Evolutionary conservation across 2,888 invertebrate species (phyloP), one percentile per base, ranked within the genome.

Genomic region (Alloscopus bannaensis): DNA sequence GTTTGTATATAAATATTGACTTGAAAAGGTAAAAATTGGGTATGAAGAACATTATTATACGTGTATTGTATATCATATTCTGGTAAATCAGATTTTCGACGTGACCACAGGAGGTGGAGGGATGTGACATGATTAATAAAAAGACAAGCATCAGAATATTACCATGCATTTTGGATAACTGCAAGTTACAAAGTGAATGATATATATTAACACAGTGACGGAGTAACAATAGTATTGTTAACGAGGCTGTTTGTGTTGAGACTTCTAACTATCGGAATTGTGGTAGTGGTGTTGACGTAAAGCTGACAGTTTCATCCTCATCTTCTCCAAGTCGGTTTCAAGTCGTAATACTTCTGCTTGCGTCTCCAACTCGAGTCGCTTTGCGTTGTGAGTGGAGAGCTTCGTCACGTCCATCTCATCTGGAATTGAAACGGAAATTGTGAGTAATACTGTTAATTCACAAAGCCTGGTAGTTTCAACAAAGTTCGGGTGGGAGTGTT

Each of bases 301-400:
- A 78, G 96, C 94, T 28, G 96, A 92, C 84, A 99, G 90, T 83
- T 93, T 91, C 83, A 93, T 91, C 82, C 99, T 91, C 90, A 99
- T 98, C 84, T 93, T 94, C 87, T 96, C 95, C 83, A 99, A 90
- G 71, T 94, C 93, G 83, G 94, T 94, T 88, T 99, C 98, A 85
- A 98, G 90, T 89, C 98, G 97, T 84, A 99, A 90, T 78, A 98
- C 95, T 87, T 95, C 93, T 52, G 98, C 97, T 89, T 98, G 98
- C 84, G 96, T 94, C 89, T 99, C 98, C 96, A 99, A 98, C 91
- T 99, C 99, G 86, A 96, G 90, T 42, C 95, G 93, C 87, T 99
- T 98, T 1, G 98, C 95, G 88, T 97, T 97, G 88, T 98, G 98
- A 83, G 98, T 91, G 50, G 95, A 94, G 82, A 99, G 89, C 84